Base-by-base conservation (phyloP, 2,888 invertebrate species). In the Macrostomum cliftonense region DNA sequence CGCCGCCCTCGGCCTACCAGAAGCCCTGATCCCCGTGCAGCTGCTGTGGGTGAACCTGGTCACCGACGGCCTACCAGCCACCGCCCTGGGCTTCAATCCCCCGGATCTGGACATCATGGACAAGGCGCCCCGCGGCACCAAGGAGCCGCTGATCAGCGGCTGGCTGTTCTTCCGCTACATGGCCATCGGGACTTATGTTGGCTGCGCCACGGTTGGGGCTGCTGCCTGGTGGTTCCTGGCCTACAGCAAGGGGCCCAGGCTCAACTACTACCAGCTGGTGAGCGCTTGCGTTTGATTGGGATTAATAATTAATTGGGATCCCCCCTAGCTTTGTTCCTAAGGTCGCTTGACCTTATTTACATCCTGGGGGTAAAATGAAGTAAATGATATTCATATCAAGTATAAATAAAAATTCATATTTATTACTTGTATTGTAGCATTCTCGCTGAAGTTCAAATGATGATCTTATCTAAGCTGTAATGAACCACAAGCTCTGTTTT, bases 101-200 rank as follows among this genome's bases (percentile, higher is more conserved):
- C 97, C 97, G 37, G 97, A 99, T 74, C 79, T 99, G 63, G 97
- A 99, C 78, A 99, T 99, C 77, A 99, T 99, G 97, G 81, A 82
- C 75, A 93, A 95, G 59, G 89, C 88, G 59, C 97, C 97, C 61
- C 82, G 97, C 67, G 88, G 83, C 71, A 86, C 91, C 66, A 87
- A 89, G 64, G 97, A 97, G 74, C 82, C 84, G 73, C 81, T 99
- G 61, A 99, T 99, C 76, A 93, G 95, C 62, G 93, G 93, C 68
- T 99, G 97, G 97, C 77, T 99, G 73, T 97, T 99, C 83, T 99
- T 99, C 84, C 84, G 97, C 78, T 91, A 91, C 74, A 73, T 77
- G 72, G 74, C 75, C 53, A 75, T 76, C 60, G 76, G 76, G 63
- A 43, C 42, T 2, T 91, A 91, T 73, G 91, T 93, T 61, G 91